Evolutionary conservation across 2,113 vertebrate genomes (phyloP).

Genomic region (Ceyx cyanopectus): DNA sequence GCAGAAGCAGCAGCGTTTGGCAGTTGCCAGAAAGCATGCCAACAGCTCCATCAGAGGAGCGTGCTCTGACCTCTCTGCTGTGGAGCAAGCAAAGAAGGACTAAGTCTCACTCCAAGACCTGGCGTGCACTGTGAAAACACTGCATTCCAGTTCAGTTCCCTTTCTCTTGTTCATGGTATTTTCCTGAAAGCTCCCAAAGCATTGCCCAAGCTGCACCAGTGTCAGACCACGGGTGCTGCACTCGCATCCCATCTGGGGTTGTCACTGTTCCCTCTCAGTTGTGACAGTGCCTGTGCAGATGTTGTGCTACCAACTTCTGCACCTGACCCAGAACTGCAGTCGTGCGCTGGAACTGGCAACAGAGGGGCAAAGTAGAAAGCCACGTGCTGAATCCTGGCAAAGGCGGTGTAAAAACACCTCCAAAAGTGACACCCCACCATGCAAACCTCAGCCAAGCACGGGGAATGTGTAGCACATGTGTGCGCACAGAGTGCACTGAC

Average conservation of each 20-base stretch:
- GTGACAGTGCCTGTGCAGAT: conserved; percentile 63
- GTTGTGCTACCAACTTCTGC: conserved; percentile 68
- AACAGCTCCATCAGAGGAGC: background rate
- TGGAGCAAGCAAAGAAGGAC: conserved; percentile 34
- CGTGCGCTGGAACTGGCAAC: conserved; percentile 59
- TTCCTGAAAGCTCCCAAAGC: background rate
- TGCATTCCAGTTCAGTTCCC: background rate
- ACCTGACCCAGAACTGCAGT: conserved; percentile 44
- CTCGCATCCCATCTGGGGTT: too few relatives aligned
- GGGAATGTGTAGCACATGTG: background rate
- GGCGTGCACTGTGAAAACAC: conserved; percentile 8
- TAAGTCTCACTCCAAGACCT: background rate
- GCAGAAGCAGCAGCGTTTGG: background rate
- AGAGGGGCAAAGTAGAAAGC: conserved; percentile 25
- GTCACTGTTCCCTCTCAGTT: too few relatives aligned
- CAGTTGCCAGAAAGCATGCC: background rate
- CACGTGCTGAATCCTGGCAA: conserved; percentile 55
- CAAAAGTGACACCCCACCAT: conserved; percentile 39
- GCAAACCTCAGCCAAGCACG: conserved; percentile 37
- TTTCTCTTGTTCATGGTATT: conserved; percentile 14
- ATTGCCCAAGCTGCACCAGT: background rate
- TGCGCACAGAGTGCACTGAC: background rate
- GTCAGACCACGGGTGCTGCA: background rate
- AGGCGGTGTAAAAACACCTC: conserved; percentile 33
- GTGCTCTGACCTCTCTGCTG: background rate